phyloP scores from a whole-genome alignment of 2,888 invertebrate genomes.

The Pterostichus madidus region DNA sequence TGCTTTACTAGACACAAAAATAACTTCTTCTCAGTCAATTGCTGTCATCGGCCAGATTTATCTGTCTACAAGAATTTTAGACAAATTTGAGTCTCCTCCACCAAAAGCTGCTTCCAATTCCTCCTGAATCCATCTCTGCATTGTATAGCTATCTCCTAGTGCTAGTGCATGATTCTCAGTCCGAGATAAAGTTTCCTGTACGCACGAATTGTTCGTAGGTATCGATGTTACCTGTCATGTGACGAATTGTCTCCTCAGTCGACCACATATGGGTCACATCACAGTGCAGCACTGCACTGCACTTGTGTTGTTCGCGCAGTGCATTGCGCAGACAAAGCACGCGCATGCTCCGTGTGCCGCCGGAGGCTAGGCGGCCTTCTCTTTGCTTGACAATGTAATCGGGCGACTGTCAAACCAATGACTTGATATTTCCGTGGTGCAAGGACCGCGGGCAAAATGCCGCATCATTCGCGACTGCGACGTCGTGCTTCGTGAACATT shows the following conservation, averaged over 20 bases:
- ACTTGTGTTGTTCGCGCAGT: constrained; percentile 3
- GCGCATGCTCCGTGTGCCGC: constrained; percentile 35
- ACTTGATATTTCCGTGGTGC: constrained; percentile 66
- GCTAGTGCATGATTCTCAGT: constrained; percentile 2
- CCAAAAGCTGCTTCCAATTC: not conserved
- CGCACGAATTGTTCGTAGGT: constrained; percentile 64
- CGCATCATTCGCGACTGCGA: constrained; percentile 53
- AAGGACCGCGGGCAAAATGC: constrained; percentile 62
- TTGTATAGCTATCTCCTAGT: not conserved
- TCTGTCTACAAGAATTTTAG: no score
- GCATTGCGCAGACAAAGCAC: not conserved
- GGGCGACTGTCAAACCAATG: constrained; percentile 66
- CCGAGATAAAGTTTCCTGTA: constrained; percentile 42
- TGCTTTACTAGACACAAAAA: no score
- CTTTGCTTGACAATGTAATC: constrained; percentile 66
- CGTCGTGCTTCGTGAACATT: constrained; percentile 17
- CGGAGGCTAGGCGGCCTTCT: constrained; percentile 57
- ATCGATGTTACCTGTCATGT: constrained; percentile 56
- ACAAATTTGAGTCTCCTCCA: no score
- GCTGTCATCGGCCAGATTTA: no score
- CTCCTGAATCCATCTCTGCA: not conserved
- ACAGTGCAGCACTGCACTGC: not conserved
- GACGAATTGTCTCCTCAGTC: constrained; percentile 43
- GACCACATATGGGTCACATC: constrained; percentile 31
- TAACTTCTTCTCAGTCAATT: no score